Base-by-base conservation (phyloP, 2,797 vertebrate genomes). In the Falco novaeseelandiae region DNA sequence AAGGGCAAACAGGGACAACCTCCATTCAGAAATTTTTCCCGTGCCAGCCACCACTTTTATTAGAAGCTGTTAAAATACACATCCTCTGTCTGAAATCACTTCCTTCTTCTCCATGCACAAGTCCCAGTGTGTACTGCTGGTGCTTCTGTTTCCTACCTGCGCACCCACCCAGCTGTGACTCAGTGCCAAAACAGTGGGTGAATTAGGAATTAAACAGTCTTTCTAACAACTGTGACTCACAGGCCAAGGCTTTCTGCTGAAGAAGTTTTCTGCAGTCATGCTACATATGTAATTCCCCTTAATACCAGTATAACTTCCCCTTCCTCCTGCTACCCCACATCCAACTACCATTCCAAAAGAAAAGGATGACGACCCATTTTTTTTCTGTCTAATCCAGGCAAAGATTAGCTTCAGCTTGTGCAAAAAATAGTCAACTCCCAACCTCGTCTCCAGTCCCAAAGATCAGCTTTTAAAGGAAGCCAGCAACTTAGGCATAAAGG, bases 141-240 rank as follows among this genome's bases (percentile, higher is more conserved):
- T 23, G 70, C 84, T 62, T 42, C 72, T 89, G 88, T 79, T 90
- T 90, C 77, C 86, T 82, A 94, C 96, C 94, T 90, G 90, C 40
- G 10, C 86, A 78, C 94, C 96, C 95, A 93, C 73, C 91, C 93
- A 62, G 76, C 89, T 70, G 89, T 97, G 97, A 97, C 84, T 97
- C 97, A 97, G 96, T 85, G 87, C 81, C 83, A 49, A 57, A 89
- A 40, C 88, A 80, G 59, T 17, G 81, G 42, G 92, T 54, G 92
- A 79, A 46, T 26, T 4, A 26, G 90, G 91, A 80, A 80, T 49
- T 78, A 83, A 88, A 73, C 58, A 89, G 90, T 79, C 94, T 96
- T 96, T 96, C 71, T 10, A 96, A 88, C 94, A 97, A 89, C 66
- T 0, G 4, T 96, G 97, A 97, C 61, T 97, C 96, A 97, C 51